Base-by-base conservation (phyloP, 2,888 invertebrate genomes). In the Melanotus villosus region DNA sequence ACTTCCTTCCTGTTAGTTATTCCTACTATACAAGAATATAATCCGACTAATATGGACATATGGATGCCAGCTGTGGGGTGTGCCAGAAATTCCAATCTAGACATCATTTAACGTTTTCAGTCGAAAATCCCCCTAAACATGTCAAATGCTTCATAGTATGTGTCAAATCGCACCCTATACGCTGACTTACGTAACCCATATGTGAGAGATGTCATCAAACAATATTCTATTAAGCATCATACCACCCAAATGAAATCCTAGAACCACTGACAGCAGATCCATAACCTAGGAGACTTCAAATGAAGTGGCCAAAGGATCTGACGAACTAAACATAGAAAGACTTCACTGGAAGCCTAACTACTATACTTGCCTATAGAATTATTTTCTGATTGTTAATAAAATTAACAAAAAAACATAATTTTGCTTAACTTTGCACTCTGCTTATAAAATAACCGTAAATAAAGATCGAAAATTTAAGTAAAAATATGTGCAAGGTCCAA, bases 241-340 rank as follows among this genome's bases (percentile, higher is more conserved):
- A 36, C 36, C 19, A 43, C 10, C 43, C 43, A 43, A 43, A 43
- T 18, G 19, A 43, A 19, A 43, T 18, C 16, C 4, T 43, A 18
- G 19, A 43, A 43, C 43, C 43, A 19, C 43, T 43, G 43, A 43
- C 43, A 43, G 19, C 43, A 43, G 43, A 16, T 43, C 43, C 43
- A 14, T 18, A 2, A 1, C 7, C 18, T 19, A 43, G 43, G 43
- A 16, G 18, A 19, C 43, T 43, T 43, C 19, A 43, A 18, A 43
- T 43, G 43, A 43, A 26, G 7, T 26, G 26, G 26, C 26, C 26
- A 26, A 26, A 7, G 26, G 26, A 26, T 26, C 26, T 26, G 26
- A 26, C 26, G 7, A 26, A 26, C 7, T 26, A 7, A 26, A 26
- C 26, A 26, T 26, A 7, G 26, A 26, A 26, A 7, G 26, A 26